Evolutionary conservation across 2,113 vertebrate species (phyloP), one percentile per base, ranked within the genome.

Genomic region (Ginglymostoma cirratum): DNA sequence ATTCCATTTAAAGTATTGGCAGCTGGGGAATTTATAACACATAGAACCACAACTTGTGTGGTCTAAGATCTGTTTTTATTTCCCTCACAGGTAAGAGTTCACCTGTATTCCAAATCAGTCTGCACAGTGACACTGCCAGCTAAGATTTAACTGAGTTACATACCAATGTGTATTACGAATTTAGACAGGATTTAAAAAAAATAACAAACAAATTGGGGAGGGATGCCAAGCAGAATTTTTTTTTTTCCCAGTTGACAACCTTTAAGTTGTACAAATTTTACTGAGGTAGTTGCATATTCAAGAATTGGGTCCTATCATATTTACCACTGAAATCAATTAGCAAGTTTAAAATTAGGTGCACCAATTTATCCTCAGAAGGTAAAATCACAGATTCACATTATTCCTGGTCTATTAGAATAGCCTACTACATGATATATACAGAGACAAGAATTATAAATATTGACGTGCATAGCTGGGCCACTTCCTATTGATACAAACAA

Each of bases 401-500:
- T 38, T 93, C 61, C 2, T 21, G 19, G 8, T 48, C 52, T 87
- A 27, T 27, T 52, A 87, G 85, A 87, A 87, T 87, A 12, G 23
- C 24, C 27, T 27, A 48, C 48, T 87, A 30, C 38, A 87, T 87
- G 52, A 23, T 48, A 87, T 8, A 55, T 2, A 87, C 45, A 87
- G 24, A 66, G 80, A 93, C 23, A 93, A 93, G 17, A 66, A 66
- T 66, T 38, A 21, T 66, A 66, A 65, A 34, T 42, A 66, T 67
- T 65, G 61, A 67, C 61, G 21, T 93, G 89, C 65, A 19, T 66
- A 65, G 89, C 89, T 66, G 55, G 34, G 34, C 27, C 89, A 65
- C 30, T 92, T 92, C 61, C 61, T 93, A 93, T n/a, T 65, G 65
- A 38, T 67, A 93, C 61, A 93, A 93, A 93, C 89, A 93, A 93